Evolutionary conservation across 2,888 invertebrate species (phyloP).

Genomic region (Liodrosophila aerea): DNA sequence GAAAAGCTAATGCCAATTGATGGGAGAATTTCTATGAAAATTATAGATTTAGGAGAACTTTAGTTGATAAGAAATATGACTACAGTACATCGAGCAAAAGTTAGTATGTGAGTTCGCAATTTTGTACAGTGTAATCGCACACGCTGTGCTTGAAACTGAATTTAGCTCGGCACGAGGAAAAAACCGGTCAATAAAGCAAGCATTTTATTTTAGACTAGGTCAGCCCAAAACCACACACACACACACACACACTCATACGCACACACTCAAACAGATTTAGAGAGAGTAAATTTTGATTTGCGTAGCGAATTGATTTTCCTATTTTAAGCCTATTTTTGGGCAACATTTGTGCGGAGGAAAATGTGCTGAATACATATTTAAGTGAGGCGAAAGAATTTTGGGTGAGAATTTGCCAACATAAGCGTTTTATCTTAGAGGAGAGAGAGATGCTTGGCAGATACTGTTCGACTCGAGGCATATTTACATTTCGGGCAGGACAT

Average conservation of each 20-base stretch:
- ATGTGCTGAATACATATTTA: slow-evolving; percentile 14
- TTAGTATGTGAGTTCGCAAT: too few relatives aligned
- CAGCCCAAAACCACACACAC: slow-evolving; percentile 20
- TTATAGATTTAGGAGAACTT: too few relatives aligned
- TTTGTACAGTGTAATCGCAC: slow-evolving; percentile 11
- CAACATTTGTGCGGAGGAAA: slow-evolving; percentile 2
- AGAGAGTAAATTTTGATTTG: slow-evolving; percentile 36
- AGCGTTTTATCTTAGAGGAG: too few relatives aligned
- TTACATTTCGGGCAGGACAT: slow-evolving; percentile 51
- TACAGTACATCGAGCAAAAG: too few relatives aligned
- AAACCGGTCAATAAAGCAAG: slow-evolving; percentile 56
- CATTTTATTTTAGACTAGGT: slow-evolving; percentile 62
- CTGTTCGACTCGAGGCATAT: not conserved
- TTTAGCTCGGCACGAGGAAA: slow-evolving; percentile 7
- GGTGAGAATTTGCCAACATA: too few relatives aligned
- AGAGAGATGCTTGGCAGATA: too few relatives aligned
- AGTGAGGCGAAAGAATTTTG: not conserved
- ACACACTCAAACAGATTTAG: not conserved
- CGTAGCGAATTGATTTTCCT: slow-evolving; percentile 43
- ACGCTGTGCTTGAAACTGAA: slow-evolving; percentile 4
- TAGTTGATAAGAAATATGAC: too few relatives aligned
- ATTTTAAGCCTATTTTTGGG: slow-evolving; percentile 11
- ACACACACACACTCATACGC: slow-evolving; percentile 5
- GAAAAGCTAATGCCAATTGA: too few relatives aligned
- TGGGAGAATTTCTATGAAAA: too few relatives aligned